These are phyloP conservation scores for Oreohelix idahoensis DNA, from an alignment of 1,140 invertebrate species.

Conservation along the genomic window DNA sequence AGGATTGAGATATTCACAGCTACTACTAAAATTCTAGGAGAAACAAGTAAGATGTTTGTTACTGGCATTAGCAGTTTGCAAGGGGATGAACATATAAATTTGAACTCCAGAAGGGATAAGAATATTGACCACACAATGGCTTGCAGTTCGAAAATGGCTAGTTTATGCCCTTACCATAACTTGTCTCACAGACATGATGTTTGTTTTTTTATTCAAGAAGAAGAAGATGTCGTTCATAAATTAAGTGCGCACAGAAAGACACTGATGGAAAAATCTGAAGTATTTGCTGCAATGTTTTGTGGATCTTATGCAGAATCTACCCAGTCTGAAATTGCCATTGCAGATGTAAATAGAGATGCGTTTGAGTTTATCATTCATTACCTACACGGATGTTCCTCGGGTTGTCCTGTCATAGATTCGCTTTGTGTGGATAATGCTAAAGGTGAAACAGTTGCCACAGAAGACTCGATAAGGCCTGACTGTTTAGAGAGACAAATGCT, in stretches of 20 bases:
- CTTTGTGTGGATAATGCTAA: neutral
- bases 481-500: neutral
- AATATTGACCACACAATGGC: neutral
- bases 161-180: neutral
- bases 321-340: constrained; percentile 44
- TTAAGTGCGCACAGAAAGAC: constrained; percentile 38
- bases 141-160: neutral
- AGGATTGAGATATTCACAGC: neutral
- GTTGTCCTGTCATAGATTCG: constrained; percentile 35
- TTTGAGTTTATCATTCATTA: constrained; percentile 50
- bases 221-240: neutral
- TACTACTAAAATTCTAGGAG: neutral
- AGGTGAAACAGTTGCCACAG: neutral
- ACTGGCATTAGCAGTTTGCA: neutral
- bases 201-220: neutral
- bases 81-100: neutral
- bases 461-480: neutral
- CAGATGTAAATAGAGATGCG: constrained; percentile 39
- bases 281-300: constrained; percentile 59
- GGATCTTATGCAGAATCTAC: constrained; percentile 54
- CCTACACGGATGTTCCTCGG: constrained; percentile 49
- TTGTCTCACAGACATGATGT: neutral
- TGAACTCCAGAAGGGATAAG: neutral
- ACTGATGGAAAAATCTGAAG: constrained; percentile 47
- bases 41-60: neutral